These are phyloP conservation scores for Formicarius rufipectus DNA, from an alignment of 2,113 vertebrate genomes.

Conservation along the genomic window DNA sequence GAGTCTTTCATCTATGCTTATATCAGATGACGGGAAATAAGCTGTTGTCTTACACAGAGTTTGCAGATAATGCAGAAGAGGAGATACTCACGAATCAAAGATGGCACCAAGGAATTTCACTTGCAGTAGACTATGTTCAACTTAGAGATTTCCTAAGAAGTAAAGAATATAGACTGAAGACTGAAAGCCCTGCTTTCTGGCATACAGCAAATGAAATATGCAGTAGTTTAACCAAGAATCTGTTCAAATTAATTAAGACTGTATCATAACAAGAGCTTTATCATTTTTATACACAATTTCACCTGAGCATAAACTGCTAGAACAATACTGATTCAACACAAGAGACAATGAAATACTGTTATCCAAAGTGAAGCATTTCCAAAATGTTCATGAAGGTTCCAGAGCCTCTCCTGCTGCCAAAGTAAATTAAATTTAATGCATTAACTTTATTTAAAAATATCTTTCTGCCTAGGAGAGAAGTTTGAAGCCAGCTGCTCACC, in stretches of 20 bases:
- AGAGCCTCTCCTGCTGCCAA: not conserved
- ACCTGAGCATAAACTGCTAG: not conserved
- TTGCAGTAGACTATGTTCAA: not conserved
- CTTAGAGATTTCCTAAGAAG: not conserved
- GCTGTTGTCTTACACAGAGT: not conserved
- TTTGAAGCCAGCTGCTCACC: not conserved
- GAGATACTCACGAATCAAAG: not conserved
- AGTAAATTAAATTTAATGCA: not conserved
- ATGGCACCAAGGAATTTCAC: not conserved
- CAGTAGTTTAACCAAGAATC: not conserved
- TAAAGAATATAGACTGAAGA: not conserved
- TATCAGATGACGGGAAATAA: not conserved
- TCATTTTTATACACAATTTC: not conserved
- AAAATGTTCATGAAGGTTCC: not conserved
- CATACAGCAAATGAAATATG: not conserved
- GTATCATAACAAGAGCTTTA: not conserved
- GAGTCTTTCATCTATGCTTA: not conserved
- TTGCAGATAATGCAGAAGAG: not conserved
- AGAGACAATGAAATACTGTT: not conserved
- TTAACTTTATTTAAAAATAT: slow-evolving; percentile 12
- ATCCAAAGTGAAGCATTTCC: not conserved
- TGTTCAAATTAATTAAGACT: not conserved
- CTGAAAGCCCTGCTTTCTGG: not conserved
- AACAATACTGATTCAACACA: not conserved
- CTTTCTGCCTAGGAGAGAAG: not conserved